phyloP scores from a whole-genome alignment of 2,797 vertebrate genomes.

The Kryptopterus vitreolus region DNA sequence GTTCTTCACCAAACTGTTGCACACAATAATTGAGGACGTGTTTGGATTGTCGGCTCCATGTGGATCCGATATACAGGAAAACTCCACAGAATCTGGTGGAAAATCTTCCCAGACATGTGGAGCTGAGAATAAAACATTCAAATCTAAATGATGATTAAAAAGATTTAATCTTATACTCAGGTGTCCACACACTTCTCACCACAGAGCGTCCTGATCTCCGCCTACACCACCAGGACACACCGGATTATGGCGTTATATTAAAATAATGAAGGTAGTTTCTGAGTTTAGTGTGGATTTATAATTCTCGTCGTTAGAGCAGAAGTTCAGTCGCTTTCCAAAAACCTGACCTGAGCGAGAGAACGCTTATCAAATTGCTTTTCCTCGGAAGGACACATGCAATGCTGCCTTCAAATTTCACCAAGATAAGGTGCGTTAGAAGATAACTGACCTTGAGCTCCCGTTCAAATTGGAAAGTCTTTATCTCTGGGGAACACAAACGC shows the following conservation, averaged over 20 bases:
- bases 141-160: too few species aligned
- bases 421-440: slow-evolving; percentile 25
- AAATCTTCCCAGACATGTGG: too few species aligned
- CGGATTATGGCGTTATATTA: not conserved
- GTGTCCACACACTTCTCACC: too few species aligned
- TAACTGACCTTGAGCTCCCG: slow-evolving; percentile 20
- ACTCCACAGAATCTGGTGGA: too few species aligned
- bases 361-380: slow-evolving; percentile 15
- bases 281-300: not conserved
- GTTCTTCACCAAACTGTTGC: too few species aligned
- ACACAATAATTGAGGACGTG: too few species aligned
- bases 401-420: slow-evolving; percentile 20
- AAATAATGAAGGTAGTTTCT: not conserved
- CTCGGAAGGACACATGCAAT: slow-evolving; percentile 23
- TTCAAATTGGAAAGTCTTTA: slow-evolving; percentile 32
- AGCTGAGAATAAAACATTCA: too few species aligned
- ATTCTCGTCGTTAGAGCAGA: too few species aligned
- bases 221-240: not conserved
- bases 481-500: slow-evolving; percentile 22
- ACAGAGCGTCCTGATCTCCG: not conserved
- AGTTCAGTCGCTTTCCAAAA: not conserved
- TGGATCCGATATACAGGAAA: too few species aligned
- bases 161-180: too few species aligned
- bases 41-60: too few species aligned
- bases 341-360: not conserved